Base-by-base conservation (phyloP, 2,113 vertebrate genomes). In the Trogon melanurus region DNA sequence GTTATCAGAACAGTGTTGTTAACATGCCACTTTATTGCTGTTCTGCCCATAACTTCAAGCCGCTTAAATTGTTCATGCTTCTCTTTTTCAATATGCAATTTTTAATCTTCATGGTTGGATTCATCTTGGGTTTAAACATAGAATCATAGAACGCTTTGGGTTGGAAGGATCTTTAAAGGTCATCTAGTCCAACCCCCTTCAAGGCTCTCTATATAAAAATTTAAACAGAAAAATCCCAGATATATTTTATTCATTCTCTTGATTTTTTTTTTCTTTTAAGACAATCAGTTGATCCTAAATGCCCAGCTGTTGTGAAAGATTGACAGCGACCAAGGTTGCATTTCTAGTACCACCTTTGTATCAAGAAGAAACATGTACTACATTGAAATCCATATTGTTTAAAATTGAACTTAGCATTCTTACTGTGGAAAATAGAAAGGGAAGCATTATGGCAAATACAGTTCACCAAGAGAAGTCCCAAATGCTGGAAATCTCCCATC, bases 101-200 rank as follows among this genome's bases (percentile, higher is more conserved):
- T 95, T 92, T 96, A 83, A 54, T 89, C 82, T 81, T 86, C 80
- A 65, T 34, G 48, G 64, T 82, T 87, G 69, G 50, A 65, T 88
- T 85, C 45, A 48, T 84, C 8, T 47, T 67, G 72, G 3, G 21
- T 71, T 91, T 85, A 91, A 87, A 80, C 11, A 44, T 58, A 62
- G 89, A 41, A 9, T 41, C 41, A 41, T 41, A 41, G 41, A 41
- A 41, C 13, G 41, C 41, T 41, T 41, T 41, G 41, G 41, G 41
- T 41, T 41, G 41, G 41, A 41, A 41, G 41, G 41, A 41, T 41
- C 41, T 41, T 41, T 41, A 41, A 41, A 41, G 41, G 41, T 41
- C 41, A 10, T 41, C 41, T 41, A 41, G 41, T 41, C 41, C 41
- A 41, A 41, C 11, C 41, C 41, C 36, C 36, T 72, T 73, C 58